phyloP scores from a whole-genome alignment of 2,888 invertebrate species.

The Drosophila anceps region DNA sequence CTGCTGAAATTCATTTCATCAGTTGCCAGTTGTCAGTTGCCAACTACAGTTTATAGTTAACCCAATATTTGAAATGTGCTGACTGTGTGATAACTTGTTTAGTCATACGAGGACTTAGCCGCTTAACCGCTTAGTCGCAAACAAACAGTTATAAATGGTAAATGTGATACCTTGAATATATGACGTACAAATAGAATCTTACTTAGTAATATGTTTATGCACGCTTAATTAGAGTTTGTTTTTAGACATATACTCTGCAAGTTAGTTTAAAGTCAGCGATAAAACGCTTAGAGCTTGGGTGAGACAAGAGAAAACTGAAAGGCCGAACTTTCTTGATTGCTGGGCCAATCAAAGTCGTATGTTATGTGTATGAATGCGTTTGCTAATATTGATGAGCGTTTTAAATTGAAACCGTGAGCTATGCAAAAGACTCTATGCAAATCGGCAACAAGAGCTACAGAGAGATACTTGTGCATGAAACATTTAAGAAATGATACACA shows the following conservation, averaged over 20 bases:
- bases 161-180: not conserved
- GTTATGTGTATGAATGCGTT: too few species aligned
- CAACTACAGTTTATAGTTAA: not conserved
- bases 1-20: slow-evolving; percentile 2
- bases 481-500: too few species aligned
- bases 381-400: too few species aligned
- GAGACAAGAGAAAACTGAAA: not conserved
- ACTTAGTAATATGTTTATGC: not conserved
- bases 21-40: not conserved
- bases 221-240: not conserved
- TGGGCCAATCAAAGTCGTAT: not conserved
- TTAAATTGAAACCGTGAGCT: too few species aligned
- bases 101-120: not conserved
- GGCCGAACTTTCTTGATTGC: not conserved
- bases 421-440: too few species aligned
- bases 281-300: too few species aligned
- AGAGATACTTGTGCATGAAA: too few species aligned
- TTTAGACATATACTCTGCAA: not conserved
- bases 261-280: not conserved
- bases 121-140: not conserved
- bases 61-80: slow-evolving; percentile 15
- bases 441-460: too few species aligned
- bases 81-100: not conserved
- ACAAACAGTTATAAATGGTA: slow-evolving; percentile 5
- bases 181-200: not conserved